These are phyloP conservation scores for Hormiphora californensis DNA, from an alignment of 37 sponge, comb jelly and placozoan species.

Conservation along the genomic window DNA sequence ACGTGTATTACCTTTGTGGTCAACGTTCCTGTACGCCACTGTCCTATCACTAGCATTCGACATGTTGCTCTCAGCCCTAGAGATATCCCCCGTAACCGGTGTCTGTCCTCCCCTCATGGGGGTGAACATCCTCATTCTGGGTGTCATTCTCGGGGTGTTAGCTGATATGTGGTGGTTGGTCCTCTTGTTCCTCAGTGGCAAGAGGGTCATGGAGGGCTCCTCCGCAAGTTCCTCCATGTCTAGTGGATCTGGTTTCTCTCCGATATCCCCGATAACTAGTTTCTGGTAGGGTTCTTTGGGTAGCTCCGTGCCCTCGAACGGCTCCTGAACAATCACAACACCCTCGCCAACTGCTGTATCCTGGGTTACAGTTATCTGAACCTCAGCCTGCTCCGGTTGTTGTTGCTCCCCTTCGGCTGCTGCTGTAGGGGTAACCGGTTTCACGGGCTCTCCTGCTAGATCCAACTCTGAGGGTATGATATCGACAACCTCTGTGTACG, in stretches of 20 bases:
- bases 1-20: no score
- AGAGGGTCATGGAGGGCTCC: conserved; percentile 34
- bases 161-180: not conserved
- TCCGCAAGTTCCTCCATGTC: conserved; percentile 42
- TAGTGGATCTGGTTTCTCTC: conserved; percentile 47
- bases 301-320: conserved; percentile 20
- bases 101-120: conserved; percentile 46
- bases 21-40: conserved; percentile 45
- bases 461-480: not conserved
- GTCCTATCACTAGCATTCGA: conserved; percentile 38
- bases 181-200: conserved; percentile 14
- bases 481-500: conserved; percentile 53
- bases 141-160: conserved; percentile 31
- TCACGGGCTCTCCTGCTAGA: not conserved
- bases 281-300: conserved; percentile 14
- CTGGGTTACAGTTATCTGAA: not conserved
- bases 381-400: not conserved
- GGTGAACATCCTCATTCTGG: conserved; percentile 54
- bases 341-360: not conserved
- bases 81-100: conserved; percentile 4
- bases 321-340: not conserved
- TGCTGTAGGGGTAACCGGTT: not conserved
- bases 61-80: conserved; percentile 8
- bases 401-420: not conserved
- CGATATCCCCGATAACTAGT: conserved; percentile 30